These are phyloP conservation scores for Aphis gossypii DNA, from an alignment of 1,140 invertebrate species.

Conservation along the genomic window DNA sequence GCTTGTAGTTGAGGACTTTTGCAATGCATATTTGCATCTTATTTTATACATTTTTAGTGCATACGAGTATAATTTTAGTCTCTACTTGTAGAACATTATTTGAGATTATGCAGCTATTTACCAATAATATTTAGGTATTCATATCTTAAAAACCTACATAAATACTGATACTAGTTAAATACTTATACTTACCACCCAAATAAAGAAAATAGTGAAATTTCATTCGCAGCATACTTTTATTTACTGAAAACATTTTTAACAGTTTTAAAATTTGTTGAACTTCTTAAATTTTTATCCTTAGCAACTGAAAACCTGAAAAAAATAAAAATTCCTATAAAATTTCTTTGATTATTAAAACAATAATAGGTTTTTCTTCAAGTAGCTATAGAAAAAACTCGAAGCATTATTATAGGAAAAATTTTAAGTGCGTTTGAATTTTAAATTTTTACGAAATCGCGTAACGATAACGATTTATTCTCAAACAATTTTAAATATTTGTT, in stretches of 20 bases:
- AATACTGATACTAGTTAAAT: not conserved
- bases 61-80: not conserved
- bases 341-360: no score
- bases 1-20: not conserved
- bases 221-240: not conserved
- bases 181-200: constrained; percentile 17
- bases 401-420: no score
- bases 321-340: not conserved
- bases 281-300: not conserved
- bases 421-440: no score
- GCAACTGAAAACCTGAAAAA: not conserved
- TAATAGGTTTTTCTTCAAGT: no score
- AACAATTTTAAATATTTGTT: no score
- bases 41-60: not conserved
- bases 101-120: not conserved
- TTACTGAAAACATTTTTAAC: not conserved
- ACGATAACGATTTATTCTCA: no score
- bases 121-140: not conserved
- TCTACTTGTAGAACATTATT: not conserved
- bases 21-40: not conserved
- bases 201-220: constrained; percentile 20
- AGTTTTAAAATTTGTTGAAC: not conserved
- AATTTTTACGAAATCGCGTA: no score
- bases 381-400: no score
- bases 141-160: not conserved